Evolutionary conservation across 2,888 invertebrate genomes (phyloP), one percentile per base, ranked within the genome.

Genomic region (Caenorhabditis imperialis): DNA sequence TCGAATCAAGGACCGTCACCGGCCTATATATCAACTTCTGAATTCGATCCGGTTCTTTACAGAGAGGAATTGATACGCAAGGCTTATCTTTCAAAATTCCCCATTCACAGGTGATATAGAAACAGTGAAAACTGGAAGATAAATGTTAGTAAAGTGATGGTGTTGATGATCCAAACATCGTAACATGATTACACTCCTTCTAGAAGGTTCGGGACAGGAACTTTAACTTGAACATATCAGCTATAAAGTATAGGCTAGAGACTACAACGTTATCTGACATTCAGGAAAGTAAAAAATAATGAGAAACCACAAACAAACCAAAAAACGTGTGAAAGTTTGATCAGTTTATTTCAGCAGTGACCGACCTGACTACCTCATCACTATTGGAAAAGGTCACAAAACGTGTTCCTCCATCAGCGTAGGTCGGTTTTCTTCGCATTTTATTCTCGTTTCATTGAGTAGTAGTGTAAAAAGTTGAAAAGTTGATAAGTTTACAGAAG

Each of bases 31-130:
- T 75, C 75, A n/a, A 60, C 70, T 2, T 70, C 63, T 35, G 75
- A 75, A 55, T 75, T 75, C 38, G 75, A 75, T 70, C 75, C 75
- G 27, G 75, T 65, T 37, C 20, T 75, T 14, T 75, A 75, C 44
- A 50, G 70, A 38, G 75, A 75, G 50, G 75, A 75, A 61, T 27
- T 75, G 22, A 60, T 75, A 50, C 42, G 75, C 6, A 70, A 71
- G 16, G 63, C 63, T 42, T 75, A 75, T 38, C 45, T 75, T 3
- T 42, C 70, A 18, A 70, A 55, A n/a, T 75, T 75, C 44, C 75
- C 75, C 7, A 38, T 75, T 27, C 40, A 72, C 53, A 72, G 62
- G 75, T 75, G 50, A 50, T 14, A 2, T 45, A 7, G 1, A 16
- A 35, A 22, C 1, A 42, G 53, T 7, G 23, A 27, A n/a, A n/a